Percentiles rank a stretch among this genome's conserved stretches.
phyloP scores from a whole-genome alignment of 2,113 vertebrate genomes.

The Nettapus auritus region DNA sequence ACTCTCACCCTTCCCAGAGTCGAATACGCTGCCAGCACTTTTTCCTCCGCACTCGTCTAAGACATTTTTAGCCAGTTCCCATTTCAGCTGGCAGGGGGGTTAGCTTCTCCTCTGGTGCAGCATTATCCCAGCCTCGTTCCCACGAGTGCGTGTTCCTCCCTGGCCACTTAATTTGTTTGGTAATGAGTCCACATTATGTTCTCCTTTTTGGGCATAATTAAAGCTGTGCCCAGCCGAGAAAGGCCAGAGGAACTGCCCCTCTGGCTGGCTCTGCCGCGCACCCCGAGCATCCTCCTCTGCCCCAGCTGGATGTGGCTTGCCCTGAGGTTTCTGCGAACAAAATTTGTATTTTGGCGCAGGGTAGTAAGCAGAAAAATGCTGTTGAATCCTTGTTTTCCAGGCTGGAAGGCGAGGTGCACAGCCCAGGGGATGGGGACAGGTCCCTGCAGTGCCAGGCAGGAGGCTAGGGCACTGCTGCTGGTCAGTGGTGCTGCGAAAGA shows the following conservation, averaged over 20 bases:
- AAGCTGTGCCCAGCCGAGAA: not conserved
- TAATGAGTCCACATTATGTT: not conserved
- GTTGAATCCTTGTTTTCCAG: not conserved
- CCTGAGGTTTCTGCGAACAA: not conserved
- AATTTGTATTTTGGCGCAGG: not conserved
- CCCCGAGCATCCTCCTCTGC: not conserved
- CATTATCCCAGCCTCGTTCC: not conserved
- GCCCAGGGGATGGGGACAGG: not conserved
- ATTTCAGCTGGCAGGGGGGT: not conserved
- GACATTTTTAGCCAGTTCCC: not conserved
- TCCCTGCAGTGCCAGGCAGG: not conserved
- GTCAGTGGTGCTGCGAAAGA: not conserved
- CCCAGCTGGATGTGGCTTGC: not conserved
- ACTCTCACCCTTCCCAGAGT: not conserved
- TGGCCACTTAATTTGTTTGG: conserved; percentile 2
- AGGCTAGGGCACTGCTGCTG: not conserved
- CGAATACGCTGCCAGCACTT: not conserved
- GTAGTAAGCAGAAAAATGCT: not conserved
- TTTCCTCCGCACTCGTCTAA: not conserved
- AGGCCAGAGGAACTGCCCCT: not conserved
- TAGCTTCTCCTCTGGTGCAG: not conserved
- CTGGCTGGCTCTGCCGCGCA: not conserved
- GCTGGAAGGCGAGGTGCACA: not conserved
- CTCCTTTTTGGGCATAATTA: not conserved
- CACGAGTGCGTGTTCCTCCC: not conserved